Evolutionary conservation across 2,797 vertebrate species (phyloP), one percentile per base, ranked within the genome.

Genomic region (Hipposideros larvatus): DNA sequence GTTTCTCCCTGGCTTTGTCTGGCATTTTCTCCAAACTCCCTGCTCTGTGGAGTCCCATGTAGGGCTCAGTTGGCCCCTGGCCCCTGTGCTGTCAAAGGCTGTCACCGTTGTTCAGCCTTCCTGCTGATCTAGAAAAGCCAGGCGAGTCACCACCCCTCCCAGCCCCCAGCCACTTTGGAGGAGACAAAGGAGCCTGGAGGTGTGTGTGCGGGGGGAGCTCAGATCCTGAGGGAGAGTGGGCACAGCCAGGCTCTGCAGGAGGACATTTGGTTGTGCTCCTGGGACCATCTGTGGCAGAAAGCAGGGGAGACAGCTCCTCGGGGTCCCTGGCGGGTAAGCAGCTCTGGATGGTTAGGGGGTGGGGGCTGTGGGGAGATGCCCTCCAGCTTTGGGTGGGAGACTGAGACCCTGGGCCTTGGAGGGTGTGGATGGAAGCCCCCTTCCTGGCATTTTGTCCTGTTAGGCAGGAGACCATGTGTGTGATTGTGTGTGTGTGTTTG

Each of bases 101-200:
- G 51, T 37, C 73, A 2, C 11, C 31, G 18, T 37, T 46, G 61
- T 68, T 34, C 6, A 4, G 43, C 22, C 24, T 74, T 41, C 1
- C 0, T n/a, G 34, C 70, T 19, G 53, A 88, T 53, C 77, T 28
- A 77, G 68, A 77, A 77, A 46, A 88, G 43, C 7, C n/a, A 68
- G 7, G 10, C 1, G 5, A 63, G 22, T 37, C 74, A 14, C 8
- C 31, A 8, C 19, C n/a, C 0, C 9, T 2, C 24, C 6, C 28
- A 7, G 3, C 6, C 28, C 46, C 65, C 37, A n/a, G 19, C 21
- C 68, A 7, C 37, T 65, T 34, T 34, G 22, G n/a, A 37, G 51
- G 61, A 48, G 13, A 21, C 24, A 37, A n/a, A 51, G 48, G 53
- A n/a, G 61, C 11, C 11, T 48, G 10, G 46, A n/a, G n/a, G 34